phyloP scores from a whole-genome alignment of 2,113 vertebrate genomes.

The Myotis lucifugus region DNA sequence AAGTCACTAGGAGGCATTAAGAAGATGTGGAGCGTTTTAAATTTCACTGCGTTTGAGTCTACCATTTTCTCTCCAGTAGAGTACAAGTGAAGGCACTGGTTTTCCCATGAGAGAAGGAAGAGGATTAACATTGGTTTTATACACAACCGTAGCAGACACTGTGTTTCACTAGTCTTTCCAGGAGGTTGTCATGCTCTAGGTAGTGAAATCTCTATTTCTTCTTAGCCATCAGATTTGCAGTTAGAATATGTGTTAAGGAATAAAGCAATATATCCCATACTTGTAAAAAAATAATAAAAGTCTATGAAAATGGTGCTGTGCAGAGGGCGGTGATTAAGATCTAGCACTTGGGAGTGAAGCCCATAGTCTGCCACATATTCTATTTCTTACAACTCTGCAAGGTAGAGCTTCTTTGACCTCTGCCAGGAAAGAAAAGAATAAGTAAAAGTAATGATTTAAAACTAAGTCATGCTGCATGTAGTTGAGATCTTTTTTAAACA shows the following conservation, averaged over 20 bases:
- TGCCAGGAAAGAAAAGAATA: neutral
- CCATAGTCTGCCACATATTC: neutral
- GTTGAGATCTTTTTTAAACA: neutral
- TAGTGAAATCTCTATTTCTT: slow-evolving; percentile 14
- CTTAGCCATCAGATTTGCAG: neutral
- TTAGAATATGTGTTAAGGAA: neutral
- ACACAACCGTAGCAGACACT: neutral
- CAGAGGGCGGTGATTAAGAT: neutral
- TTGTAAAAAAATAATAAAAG: neutral
- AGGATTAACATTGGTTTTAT: neutral
- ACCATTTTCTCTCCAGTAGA: neutral
- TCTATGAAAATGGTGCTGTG: neutral
- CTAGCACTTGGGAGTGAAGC: neutral
- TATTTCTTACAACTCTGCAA: neutral
- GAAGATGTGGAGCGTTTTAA: neutral
- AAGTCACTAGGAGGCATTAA: neutral
- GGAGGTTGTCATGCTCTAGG: neutral
- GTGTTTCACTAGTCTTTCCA: neutral
- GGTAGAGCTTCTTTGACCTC: neutral
- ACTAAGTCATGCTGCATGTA: neutral
- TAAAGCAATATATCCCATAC: neutral
- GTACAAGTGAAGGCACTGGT: neutral
- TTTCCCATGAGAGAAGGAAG: neutral
- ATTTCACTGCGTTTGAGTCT: neutral
- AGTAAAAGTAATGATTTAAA: slow-evolving; percentile 10